Conservation (phyloP, 2,888 invertebrate species). For the Lepidocyrtoides sp. region DNA sequence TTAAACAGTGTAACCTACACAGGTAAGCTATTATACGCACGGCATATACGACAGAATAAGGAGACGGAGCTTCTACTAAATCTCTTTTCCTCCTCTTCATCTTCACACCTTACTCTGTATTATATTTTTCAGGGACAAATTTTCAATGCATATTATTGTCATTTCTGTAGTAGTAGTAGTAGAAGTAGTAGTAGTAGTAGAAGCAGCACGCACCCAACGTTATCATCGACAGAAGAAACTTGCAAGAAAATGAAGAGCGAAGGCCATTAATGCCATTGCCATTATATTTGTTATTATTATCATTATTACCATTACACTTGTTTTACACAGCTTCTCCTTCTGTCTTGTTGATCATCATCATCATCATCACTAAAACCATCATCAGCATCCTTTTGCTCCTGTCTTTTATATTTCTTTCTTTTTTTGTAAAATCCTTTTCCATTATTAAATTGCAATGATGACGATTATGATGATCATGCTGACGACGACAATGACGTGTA, state of each 20-base stretch:
- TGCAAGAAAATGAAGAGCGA: slow-evolving; percentile 13
- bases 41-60: neutral
- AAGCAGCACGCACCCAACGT: too few relatives aligned
- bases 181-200: too few relatives aligned
- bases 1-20: too few relatives aligned
- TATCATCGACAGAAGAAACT: neutral
- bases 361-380: neutral
- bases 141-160: neutral
- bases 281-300: neutral
- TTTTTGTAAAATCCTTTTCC: slow-evolving; percentile 35
- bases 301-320: slow-evolving; percentile 28
- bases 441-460: neutral
- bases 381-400: neutral
- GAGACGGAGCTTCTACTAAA: neutral
- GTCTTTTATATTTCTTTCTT: neutral
- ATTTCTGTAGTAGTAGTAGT: neutral
- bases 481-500: slow-evolving; percentile 45
- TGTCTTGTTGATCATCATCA: slow-evolving; percentile 9
- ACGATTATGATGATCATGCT: slow-evolving; percentile 46
- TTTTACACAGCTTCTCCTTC: slow-evolving; percentile 3
- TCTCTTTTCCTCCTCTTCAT: slow-evolving; percentile 31
- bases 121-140: slow-evolving; percentile 51
- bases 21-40: too few relatives aligned
- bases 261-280: slow-evolving; percentile 54
- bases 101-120: slow-evolving; percentile 55